Conservation (phyloP, 2,797 vertebrate genomes). For the Scolopax bukidnonensis region DNA sequence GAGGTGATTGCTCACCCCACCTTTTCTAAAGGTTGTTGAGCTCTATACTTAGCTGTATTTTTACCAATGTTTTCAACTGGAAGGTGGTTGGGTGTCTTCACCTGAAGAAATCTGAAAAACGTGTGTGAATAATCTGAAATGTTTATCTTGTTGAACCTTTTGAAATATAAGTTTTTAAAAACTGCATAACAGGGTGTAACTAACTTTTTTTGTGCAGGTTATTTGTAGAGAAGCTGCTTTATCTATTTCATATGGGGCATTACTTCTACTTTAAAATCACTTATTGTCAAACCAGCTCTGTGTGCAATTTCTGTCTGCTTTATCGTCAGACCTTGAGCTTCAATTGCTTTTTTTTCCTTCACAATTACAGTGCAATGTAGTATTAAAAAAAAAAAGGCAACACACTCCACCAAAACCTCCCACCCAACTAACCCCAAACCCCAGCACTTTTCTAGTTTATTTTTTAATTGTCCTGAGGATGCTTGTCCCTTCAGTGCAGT, state of each 20-base stretch:
- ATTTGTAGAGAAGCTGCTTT: not conserved
- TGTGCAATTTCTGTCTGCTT: not conserved
- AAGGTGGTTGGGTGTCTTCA: not conserved
- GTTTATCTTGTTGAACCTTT: not conserved
- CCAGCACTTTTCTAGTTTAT: not conserved
- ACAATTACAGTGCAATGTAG: not conserved
- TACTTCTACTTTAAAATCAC: conserved; percentile 1
- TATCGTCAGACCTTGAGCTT: not conserved
- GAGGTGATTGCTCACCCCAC: not conserved
- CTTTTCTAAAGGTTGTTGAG: not conserved
- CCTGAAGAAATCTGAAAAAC: not conserved
- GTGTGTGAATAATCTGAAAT: not conserved
- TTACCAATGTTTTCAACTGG: not conserved
- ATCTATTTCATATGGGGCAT: not conserved
- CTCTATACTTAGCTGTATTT: not conserved
- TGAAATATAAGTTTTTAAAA: not conserved
- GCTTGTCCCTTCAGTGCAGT: not conserved
- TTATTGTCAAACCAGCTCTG: not conserved
- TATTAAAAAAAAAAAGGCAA: not conserved
- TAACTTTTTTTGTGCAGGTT: not conserved
- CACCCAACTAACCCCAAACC: not conserved
- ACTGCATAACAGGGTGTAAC: not conserved
- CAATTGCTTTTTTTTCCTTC: not conserved
- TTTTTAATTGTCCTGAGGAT: not conserved
- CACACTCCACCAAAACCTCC: not conserved